These are phyloP conservation scores for Cryptotermes secundus DNA, from an alignment of 1,140 invertebrate species.

Conservation along the genomic window DNA sequence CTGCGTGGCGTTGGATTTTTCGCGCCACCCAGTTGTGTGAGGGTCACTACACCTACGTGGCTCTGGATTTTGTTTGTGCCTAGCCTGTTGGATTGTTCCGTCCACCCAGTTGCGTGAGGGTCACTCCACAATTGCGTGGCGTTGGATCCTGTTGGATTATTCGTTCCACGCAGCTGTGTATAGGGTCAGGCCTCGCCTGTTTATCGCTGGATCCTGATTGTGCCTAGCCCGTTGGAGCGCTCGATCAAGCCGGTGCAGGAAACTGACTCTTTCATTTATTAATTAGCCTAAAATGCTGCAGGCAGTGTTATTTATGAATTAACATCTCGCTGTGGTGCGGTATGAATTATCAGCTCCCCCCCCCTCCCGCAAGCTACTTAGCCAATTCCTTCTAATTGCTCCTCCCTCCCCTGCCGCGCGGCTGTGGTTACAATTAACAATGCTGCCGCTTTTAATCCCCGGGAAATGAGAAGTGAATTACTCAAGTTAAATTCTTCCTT, in stretches of 20 bases:
- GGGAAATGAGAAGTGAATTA: conserved; percentile 31
- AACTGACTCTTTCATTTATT: conserved; percentile 28
- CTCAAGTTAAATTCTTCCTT: conserved; percentile 26
- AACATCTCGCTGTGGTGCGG: conserved; percentile 26
- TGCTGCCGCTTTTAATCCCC: conserved; percentile 1
- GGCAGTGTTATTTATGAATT: conserved; percentile 29
- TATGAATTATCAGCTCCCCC: conserved; percentile 26
- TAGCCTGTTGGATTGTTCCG: too few species aligned
- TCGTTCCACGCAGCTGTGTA: too few species aligned
- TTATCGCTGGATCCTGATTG: background rate
- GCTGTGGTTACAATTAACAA: conserved; percentile 19
- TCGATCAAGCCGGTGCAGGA: background rate
- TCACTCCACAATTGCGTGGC: too few species aligned
- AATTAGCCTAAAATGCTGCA: conserved; percentile 23
- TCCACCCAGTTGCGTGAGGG: too few species aligned
- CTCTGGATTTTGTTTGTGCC: too few species aligned
- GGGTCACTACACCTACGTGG: too few species aligned
- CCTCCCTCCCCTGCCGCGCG: background rate
- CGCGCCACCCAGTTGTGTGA: too few species aligned
- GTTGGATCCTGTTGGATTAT: too few species aligned
- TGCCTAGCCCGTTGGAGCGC: background rate
- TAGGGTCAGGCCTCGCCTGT: too few species aligned
- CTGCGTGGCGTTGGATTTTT: too few species aligned
- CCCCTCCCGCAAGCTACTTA: conserved; percentile 25
- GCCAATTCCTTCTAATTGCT: conserved; percentile 28